Percentiles rank a stretch among this genome's conserved stretches.
These are phyloP conservation scores for Cuculus canorus DNA, from an alignment of 2,797 vertebrate species.

Conservation along the genomic window DNA sequence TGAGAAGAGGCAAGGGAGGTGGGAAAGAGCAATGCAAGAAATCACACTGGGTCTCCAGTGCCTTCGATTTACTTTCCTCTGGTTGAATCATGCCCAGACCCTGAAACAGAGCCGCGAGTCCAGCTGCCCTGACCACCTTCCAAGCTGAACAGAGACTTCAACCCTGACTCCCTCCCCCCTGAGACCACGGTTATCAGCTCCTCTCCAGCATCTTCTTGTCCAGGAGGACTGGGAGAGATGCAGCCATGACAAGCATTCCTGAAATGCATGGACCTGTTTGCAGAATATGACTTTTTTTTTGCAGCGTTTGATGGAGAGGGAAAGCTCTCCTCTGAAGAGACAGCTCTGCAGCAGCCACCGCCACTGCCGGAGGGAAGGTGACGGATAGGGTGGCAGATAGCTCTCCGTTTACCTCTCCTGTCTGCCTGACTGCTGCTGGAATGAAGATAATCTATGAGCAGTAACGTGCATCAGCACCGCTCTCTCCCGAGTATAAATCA, in stretches of 20 bases:
- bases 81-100: neutral
- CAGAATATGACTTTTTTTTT: constrained; percentile 44
- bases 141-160: neutral
- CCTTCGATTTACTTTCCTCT: neutral
- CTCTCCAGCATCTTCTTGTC: neutral
- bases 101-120: neutral
- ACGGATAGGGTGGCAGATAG: constrained; percentile 19
- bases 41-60: neutral
- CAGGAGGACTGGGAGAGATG: neutral
- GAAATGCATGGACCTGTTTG: neutral
- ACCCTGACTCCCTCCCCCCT: neutral
- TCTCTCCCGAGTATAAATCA: constrained; percentile 53
- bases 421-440: constrained; percentile 25
- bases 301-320: constrained; percentile 46
- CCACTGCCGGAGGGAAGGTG: constrained; percentile 45
- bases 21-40: neutral
- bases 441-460: constrained; percentile 69
- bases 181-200: rapidly evolving
- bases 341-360: neutral
- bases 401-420: constrained; percentile 37
- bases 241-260: neutral
- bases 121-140: neutral
- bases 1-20: neutral
- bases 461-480: neutral
- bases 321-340: constrained; percentile 32